phyloP scores from a whole-genome alignment of 1,140 invertebrate genomes.

The Drosophila micromelanica region DNA sequence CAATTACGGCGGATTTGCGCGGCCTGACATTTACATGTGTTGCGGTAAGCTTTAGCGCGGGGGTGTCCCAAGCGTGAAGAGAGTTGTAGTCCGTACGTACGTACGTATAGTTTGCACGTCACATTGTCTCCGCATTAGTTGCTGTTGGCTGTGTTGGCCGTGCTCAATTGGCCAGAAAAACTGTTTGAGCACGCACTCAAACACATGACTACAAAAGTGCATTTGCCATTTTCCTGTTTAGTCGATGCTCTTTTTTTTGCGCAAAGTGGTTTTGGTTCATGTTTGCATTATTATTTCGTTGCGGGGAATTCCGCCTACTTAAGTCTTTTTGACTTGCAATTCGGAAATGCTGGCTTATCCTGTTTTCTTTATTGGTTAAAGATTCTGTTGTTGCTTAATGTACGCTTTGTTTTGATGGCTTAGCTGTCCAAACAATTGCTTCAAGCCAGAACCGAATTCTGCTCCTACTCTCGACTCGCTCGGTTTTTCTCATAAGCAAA shows the following conservation, averaged over 20 bases:
- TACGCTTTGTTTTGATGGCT: constrained; percentile 67
- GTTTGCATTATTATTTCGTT: constrained; percentile 34
- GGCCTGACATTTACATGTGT: constrained; percentile 77
- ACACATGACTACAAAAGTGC: constrained; percentile 73
- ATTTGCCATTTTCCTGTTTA: constrained; percentile 43
- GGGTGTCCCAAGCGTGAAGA: constrained; percentile 29
- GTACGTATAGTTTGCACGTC: constrained; percentile 1
- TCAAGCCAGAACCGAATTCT: constrained; percentile 4
- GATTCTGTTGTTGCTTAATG: constrained; percentile 48
- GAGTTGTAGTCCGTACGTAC: constrained; percentile 1
- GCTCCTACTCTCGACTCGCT: background rate
- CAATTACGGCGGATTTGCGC: constrained; percentile 75
- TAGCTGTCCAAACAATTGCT: constrained; percentile 66
- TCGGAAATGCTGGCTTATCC: constrained; percentile 82
- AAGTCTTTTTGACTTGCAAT: constrained; percentile 80
- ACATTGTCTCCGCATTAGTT: constrained; percentile 34
- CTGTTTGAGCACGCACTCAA: constrained; percentile 72
- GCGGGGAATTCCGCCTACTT: constrained; percentile 81
- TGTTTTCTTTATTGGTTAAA: constrained; percentile 83
- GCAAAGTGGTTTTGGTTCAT: constrained; percentile 13
- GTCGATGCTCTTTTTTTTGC: constrained; percentile 44
- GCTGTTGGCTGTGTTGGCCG: constrained; percentile 23
- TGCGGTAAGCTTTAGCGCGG: constrained; percentile 66
- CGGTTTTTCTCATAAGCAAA: constrained; percentile 29
- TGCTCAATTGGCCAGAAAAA: constrained; percentile 78